These are phyloP conservation scores for Dicranocentrus wangi DNA, from an alignment of 2,888 invertebrate genomes.

Conservation along the genomic window DNA sequence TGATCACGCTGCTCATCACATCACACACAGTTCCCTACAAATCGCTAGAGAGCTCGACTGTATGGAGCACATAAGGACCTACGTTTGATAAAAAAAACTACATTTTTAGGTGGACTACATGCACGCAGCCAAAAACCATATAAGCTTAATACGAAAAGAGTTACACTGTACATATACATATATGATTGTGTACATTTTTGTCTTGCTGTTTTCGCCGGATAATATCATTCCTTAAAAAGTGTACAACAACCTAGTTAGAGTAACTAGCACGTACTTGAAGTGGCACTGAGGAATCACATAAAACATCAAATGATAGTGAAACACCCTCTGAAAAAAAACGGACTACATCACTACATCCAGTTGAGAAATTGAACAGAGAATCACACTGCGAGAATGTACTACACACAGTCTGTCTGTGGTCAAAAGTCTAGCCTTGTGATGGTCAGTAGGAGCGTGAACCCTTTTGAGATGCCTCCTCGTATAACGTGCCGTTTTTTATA, in stretches of 20 bases:
- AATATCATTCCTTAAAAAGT: constrained; percentile 22
- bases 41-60: constrained; percentile 27
- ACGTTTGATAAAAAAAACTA: not conserved
- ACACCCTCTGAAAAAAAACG: constrained; percentile 33
- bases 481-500: too few species aligned
- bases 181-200: too few species aligned
- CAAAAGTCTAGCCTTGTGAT: not conserved
- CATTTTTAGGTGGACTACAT: too few species aligned
- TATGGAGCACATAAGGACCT: too few species aligned
- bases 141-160: too few species aligned
- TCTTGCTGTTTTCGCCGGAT: too few species aligned
- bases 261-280: constrained; percentile 60
- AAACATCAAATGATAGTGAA: constrained; percentile 58
- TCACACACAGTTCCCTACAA: constrained; percentile 27
- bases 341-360: not conserved
- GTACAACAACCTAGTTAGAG: constrained; percentile 36
- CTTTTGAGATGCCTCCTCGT: too few species aligned
- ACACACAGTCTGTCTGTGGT: not conserved
- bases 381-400: too few species aligned
- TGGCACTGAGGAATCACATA: constrained; percentile 62
- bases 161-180: too few species aligned
- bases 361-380: constrained; percentile 5
- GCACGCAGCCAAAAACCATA: too few species aligned
- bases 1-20: constrained; percentile 38
- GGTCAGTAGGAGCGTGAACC: not conserved